Percentiles rank a stretch among this genome's conserved stretches.
Conservation (phyloP, 1,140 invertebrate genomes). For the Pinna nobilis region DNA sequence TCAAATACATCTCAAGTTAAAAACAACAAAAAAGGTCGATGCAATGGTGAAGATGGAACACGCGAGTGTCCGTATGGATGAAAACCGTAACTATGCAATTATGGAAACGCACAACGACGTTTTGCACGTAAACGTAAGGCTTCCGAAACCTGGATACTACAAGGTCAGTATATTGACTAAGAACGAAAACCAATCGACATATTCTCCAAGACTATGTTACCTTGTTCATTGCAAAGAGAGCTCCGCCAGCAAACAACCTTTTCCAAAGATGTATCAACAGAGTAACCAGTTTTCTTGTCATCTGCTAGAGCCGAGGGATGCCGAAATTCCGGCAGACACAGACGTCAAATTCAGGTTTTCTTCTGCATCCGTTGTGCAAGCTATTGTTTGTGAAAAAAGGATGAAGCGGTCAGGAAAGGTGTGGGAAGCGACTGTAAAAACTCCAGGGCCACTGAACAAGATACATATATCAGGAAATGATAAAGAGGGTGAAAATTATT, state of each 20-base stretch:
- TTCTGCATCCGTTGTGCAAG: slow-evolving; percentile 3
- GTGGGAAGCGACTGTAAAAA: background rate
- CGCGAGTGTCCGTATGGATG: background rate
- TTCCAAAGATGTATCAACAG: slow-evolving; percentile 9
- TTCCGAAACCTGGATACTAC: slow-evolving; percentile 27
- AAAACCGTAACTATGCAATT: slow-evolving; percentile 4
- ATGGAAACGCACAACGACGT: background rate
- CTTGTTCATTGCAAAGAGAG: background rate
- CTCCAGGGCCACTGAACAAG: background rate
- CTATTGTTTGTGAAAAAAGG: background rate
- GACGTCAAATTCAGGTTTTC: background rate
- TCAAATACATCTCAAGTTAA: background rate
- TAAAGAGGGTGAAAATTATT: slow-evolving; percentile 1
- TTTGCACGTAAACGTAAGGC: slow-evolving; percentile 12
- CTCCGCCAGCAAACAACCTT: background rate
- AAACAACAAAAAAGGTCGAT: slow-evolving; percentile 10
- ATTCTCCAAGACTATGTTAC: slow-evolving; percentile 9
- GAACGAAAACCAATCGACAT: slow-evolving; percentile 24
- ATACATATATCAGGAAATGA: slow-evolving; percentile 2
- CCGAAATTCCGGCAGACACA: background rate
- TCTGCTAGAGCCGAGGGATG: background rate
- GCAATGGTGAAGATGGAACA: slow-evolving; percentile 10
- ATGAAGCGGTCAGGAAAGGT: slow-evolving; percentile 2
- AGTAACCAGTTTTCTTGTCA: slow-evolving; percentile 14
- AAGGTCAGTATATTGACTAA: slow-evolving; percentile 23